Percentiles rank a stretch among this genome's conserved stretches.
These are phyloP conservation scores for Pterocles burchelli DNA, from an alignment of 2,113 vertebrate species.

Conservation along the genomic window DNA sequence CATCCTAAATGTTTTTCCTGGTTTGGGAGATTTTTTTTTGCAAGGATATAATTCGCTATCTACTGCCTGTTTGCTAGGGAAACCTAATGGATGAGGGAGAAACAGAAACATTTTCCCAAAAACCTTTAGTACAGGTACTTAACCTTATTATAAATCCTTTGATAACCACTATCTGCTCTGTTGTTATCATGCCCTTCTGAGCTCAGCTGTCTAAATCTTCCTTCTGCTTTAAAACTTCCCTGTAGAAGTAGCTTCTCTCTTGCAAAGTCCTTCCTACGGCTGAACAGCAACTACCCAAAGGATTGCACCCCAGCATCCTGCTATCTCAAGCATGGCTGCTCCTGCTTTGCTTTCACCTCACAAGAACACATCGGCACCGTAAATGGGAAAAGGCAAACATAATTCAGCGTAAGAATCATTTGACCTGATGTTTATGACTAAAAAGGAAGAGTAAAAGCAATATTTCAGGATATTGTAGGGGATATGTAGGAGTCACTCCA, in stretches of 20 bases:
- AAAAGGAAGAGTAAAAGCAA: background rate
- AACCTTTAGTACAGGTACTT: background rate
- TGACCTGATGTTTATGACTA: background rate
- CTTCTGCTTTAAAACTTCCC: background rate
- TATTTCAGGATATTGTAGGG: background rate
- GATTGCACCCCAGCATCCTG: background rate
- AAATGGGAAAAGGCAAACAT: background rate
- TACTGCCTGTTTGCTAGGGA: background rate
- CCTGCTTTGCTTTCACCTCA: background rate
- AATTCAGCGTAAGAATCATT: background rate
- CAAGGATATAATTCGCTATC: background rate
- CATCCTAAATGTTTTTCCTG: background rate
- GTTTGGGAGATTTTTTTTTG: background rate
- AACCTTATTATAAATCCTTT: background rate
- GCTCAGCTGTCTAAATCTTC: background rate
- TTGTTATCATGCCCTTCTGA: background rate
- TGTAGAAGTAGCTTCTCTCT: background rate
- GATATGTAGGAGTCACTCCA: fast-evolving
- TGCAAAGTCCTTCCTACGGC: background rate
- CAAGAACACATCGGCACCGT: background rate
- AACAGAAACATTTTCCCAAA: background rate
- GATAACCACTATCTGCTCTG: background rate
- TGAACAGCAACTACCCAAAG: background rate
- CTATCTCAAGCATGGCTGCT: background rate
- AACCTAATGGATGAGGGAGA: background rate